phyloP scores from a whole-genome alignment of 2,888 invertebrate genomes.

The Andricus curvator region DNA sequence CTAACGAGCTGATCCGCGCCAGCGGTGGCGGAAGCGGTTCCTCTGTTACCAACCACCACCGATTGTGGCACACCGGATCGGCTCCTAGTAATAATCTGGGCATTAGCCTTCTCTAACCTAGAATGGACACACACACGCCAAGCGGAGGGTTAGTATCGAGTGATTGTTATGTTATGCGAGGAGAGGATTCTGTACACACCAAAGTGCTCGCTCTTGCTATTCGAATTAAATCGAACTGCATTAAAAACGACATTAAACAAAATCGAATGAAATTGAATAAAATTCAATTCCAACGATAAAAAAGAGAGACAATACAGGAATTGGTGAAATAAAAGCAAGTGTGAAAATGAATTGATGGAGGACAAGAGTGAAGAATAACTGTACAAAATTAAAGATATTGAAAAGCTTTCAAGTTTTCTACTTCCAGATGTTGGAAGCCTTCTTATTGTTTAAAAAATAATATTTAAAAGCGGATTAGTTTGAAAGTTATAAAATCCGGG shows the following conservation, averaged over 20 bases:
- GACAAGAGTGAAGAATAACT: background rate
- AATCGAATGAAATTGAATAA: background rate
- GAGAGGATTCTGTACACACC: constrained; percentile 58
- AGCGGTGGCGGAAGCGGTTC: constrained; percentile 55
- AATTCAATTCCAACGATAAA: background rate
- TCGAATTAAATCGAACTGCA: background rate
- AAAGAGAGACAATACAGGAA: background rate
- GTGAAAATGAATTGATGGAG: background rate
- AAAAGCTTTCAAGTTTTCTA: too few species aligned
- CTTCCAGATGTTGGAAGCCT: too few species aligned
- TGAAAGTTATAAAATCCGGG: too few species aligned
- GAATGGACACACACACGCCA: constrained; percentile 75
- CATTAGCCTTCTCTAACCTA: constrained; percentile 85
- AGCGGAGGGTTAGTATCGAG: constrained; percentile 72
- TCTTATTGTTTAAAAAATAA: too few species aligned
- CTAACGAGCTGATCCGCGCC: constrained; percentile 76
- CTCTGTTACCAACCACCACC: constrained; percentile 77
- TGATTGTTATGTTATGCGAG: constrained; percentile 71
- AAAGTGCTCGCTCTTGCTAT: background rate
- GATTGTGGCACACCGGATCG: constrained; percentile 84
- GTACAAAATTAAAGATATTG: too few species aligned
- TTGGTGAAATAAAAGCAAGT: background rate
- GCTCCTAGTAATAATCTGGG: constrained; percentile 89
- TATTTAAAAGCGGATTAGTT: too few species aligned
- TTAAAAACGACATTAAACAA: background rate